These are phyloP conservation scores for Morone saxatilis DNA, from an alignment of 2,113 vertebrate genomes.

Conservation along the genomic window DNA sequence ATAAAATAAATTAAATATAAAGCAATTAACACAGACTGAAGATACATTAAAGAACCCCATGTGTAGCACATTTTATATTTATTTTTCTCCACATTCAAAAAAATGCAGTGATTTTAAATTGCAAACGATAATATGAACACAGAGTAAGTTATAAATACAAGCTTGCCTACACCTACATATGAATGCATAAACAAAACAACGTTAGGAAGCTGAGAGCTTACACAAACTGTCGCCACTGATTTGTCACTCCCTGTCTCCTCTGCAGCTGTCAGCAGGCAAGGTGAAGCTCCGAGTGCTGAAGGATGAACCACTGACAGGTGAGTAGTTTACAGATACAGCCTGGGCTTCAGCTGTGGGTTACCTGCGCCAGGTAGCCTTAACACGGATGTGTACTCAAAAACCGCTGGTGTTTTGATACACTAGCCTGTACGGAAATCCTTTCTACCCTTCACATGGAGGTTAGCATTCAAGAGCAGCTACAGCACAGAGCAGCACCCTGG, in stretches of 20 bases:
- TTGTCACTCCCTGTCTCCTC: slow-evolving; percentile 44
- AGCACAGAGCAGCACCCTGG: background rate
- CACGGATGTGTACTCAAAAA: background rate
- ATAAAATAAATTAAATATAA: background rate
- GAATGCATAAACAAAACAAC: background rate
- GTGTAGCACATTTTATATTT: background rate
- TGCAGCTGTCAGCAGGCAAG: slow-evolving; percentile 88
- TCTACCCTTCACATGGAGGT: slow-evolving; percentile 4
- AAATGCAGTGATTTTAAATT: background rate
- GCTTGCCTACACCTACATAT: background rate
- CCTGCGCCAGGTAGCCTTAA: slow-evolving; percentile 11
- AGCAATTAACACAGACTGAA: background rate
- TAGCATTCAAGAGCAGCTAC: slow-evolving; percentile 16
- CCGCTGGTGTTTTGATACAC: background rate
- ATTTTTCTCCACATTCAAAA: slow-evolving; percentile 5
- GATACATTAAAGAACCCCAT: background rate
- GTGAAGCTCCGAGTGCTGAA: slow-evolving; percentile 89
- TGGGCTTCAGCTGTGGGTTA: slow-evolving; percentile 23
- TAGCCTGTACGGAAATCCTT: background rate
- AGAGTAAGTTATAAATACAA: background rate
- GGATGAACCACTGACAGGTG: slow-evolving; percentile 80
- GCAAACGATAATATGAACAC: background rate
- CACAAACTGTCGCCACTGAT: slow-evolving; percentile 22
- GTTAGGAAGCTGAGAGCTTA: background rate
- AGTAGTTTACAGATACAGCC: slow-evolving; percentile 45